A percentile compares a stretch with the other conserved stretches of the same genome.
These are phyloP conservation scores for Teleogryllus occipitalis DNA, from an alignment of 1,140 invertebrate genomes.

Conservation along the genomic window DNA sequence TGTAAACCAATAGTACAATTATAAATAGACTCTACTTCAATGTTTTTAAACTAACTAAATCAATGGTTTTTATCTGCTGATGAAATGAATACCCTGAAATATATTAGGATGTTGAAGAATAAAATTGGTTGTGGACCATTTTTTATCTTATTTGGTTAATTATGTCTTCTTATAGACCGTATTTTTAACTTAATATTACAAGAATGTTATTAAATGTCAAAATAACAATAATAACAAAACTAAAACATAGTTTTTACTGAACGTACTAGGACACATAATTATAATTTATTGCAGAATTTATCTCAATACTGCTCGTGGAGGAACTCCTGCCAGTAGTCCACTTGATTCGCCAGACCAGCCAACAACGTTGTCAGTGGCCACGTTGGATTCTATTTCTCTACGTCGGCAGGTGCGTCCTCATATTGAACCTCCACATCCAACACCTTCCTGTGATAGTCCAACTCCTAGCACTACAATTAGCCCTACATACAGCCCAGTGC, in stretches of 20 bases:
- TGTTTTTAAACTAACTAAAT: too few relatives aligned
- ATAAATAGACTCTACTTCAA: too few relatives aligned
- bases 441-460: conserved; percentile 9
- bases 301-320: conserved; percentile 52
- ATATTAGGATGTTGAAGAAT: too few relatives aligned
- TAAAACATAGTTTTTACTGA: too few relatives aligned
- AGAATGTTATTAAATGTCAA: background rate
- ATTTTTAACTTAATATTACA: background rate
- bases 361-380: conserved; percentile 45
- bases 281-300: conserved; percentile 48
- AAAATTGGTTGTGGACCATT: too few relatives aligned
- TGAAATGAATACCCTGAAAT: too few relatives aligned
- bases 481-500: conserved; percentile 5
- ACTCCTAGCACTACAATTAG: background rate
- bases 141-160: too few relatives aligned
- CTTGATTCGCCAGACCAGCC: conserved; percentile 51
- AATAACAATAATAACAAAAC: background rate
- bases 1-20: too few relatives aligned
- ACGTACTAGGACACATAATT: too few relatives aligned
- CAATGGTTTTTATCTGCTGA: too few relatives aligned
- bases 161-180: too few relatives aligned
- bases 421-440: conserved; percentile 23
- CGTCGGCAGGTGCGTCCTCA: conserved; percentile 39
- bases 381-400: conserved; percentile 49
- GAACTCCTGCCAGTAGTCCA: conserved; percentile 52